Conservation (phyloP, 1,140 invertebrate species). For the Drosophila elegans region DNA sequence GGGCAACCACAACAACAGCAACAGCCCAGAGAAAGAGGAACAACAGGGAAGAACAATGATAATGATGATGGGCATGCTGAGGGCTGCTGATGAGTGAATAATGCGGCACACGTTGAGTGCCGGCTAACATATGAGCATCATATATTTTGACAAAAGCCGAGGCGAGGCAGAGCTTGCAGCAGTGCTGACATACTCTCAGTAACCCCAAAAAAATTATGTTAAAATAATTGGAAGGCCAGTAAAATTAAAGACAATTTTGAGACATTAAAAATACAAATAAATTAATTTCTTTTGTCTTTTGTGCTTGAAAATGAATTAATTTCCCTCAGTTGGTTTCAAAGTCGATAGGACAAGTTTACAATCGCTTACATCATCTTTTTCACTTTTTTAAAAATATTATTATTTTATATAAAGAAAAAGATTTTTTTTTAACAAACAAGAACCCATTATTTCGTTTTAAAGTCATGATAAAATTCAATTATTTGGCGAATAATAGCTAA, state of each 20-base stretch:
- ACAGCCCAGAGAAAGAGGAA: conserved; percentile 11
- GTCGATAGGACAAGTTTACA: no score
- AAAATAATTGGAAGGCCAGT: background rate
- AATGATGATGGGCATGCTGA: conserved; percentile 73
- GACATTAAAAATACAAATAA: no score
- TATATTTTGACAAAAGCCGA: conserved; percentile 71
- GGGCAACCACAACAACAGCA: conserved; percentile 24
- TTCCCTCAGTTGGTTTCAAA: no score
- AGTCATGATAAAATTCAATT: background rate
- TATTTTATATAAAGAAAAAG: no score
- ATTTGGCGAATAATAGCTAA: background rate
- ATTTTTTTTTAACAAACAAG: no score
- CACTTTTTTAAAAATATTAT: no score
- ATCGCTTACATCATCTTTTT: no score
- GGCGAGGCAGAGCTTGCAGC: conserved; percentile 1
- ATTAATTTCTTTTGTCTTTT: no score
- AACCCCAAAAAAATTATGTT: background rate
- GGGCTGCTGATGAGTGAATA: conserved; percentile 74
- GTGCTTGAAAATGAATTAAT: no score
- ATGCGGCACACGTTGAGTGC: conserved; percentile 75
- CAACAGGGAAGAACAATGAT: conserved; percentile 68
- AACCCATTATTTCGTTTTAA: background rate
- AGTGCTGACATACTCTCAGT: conserved; percentile 1
- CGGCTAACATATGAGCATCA: conserved; percentile 74
- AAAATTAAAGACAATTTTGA: no score